Base-by-base conservation (phyloP, 2,888 invertebrate genomes). In the Andrena chrysosceles region DNA sequence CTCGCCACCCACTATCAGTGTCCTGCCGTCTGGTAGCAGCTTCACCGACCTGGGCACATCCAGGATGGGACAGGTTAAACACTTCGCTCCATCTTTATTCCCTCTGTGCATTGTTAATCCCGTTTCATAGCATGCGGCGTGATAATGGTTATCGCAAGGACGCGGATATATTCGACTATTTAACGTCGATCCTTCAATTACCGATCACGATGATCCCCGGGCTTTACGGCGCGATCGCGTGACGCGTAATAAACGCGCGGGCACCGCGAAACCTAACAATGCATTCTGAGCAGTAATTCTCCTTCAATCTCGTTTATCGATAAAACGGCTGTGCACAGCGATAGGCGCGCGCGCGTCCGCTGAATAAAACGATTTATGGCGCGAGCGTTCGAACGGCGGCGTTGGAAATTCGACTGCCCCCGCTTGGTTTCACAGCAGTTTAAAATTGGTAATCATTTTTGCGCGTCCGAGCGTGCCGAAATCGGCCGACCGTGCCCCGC, bases 1-100 rank as follows among this genome's bases (percentile, higher is more conserved):
- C 94, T 99, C 99, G 16, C 99, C 99, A 35, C 99, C 99, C 60
- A 99, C 99, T 89, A 99, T 98, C 88, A 99, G 95, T 42, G 98
- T 99, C 87, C 98, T 95, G 2, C 98, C 98, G 93, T 99, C 99
- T 0, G 98, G 98, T 81, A 99, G 95, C 48, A 99, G 95, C 94
- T 99, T 99, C 89, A 99, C 99, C 54, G 98, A 98, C 90, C 98
- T 95, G 80, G 7, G n/a, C 71, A 48, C 6, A 13, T 5, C 23
- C 23, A 10, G 10, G 23, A 26, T 20, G 42, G 10, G 56, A 26
- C 26, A 52, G 26, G 42, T 49, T 26, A 48, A 52, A 31, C 42
- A 42, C 16, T 23, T 16, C 6, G 8, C 62, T 63, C 33, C 10
- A 3, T 2, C 54, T 66, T 48, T 20, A n/a, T n/a, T 23, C 64